phyloP scores from a whole-genome alignment of 2,113 vertebrate species.

The Chitala chitala region DNA sequence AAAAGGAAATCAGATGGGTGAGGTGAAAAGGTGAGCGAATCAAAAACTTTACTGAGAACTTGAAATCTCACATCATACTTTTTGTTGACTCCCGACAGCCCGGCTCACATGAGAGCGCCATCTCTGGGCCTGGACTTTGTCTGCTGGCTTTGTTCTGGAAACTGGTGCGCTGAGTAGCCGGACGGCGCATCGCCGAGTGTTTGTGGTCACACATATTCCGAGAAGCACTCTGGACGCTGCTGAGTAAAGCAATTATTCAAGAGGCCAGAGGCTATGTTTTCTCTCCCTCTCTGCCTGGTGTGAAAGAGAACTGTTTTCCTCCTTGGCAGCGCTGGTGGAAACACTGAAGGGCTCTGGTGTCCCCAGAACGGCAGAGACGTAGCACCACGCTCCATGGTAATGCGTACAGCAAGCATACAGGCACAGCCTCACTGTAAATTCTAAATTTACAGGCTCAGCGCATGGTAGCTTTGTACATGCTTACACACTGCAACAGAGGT shows the following conservation, averaged over 20 bases:
- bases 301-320: neutral
- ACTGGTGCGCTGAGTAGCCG: neutral
- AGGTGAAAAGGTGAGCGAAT: too few species aligned
- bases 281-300: neutral
- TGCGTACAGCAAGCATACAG: neutral
- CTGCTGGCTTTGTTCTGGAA: neutral
- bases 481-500: too few species aligned
- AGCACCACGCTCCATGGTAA: neutral
- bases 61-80: too few species aligned
- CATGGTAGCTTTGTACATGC: too few species aligned
- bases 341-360: neutral
- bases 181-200: neutral
- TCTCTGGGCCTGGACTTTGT: too few species aligned
- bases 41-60: too few species aligned
- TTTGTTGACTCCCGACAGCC: too few species aligned
- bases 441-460: too few species aligned
- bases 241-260: neutral
- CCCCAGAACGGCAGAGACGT: neutral
- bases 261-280: neutral
- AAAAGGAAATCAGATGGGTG: too few species aligned
- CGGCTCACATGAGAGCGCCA: too few species aligned
- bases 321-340: neutral
- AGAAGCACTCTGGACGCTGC: neutral
- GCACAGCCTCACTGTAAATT: neutral
- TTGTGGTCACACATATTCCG: neutral